A percentile compares a stretch with the other conserved stretches of the same genome.
Evolutionary conservation across 2,797 vertebrate genomes (phyloP).

Genomic region (Miichthys miiuy): DNA sequence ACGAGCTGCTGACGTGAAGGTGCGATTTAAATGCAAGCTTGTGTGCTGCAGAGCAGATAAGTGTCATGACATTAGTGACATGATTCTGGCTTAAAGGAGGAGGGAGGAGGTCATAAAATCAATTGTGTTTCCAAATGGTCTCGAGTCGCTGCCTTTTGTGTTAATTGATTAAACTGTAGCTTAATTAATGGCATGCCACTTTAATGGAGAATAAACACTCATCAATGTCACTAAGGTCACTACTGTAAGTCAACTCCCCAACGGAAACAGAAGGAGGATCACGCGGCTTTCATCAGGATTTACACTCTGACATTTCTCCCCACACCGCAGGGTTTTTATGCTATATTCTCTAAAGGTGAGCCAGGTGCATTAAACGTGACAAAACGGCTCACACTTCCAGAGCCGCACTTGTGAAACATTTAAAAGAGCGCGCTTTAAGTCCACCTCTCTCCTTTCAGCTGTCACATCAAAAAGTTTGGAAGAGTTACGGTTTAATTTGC

Average conservation of each 20-base stretch:
- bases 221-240: constrained; percentile 41
- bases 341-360: background rate
- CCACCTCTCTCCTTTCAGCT: background rate
- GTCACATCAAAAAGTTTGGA: constrained; percentile 11
- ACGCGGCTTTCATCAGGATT: background rate
- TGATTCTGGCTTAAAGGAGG: constrained; percentile 22
- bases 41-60: constrained; percentile 37
- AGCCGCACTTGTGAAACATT: constrained; percentile 5
- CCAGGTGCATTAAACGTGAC: background rate
- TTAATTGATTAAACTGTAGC: constrained; percentile 49
- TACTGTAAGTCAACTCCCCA: background rate
- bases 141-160: constrained; percentile 34
- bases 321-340: background rate
- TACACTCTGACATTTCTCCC: background rate
- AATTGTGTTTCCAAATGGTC: constrained; percentile 43
- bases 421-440: constrained; percentile 9
- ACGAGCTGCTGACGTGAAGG: background rate
- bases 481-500: constrained; percentile 1
- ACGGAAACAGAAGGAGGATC: background rate
- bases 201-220: constrained; percentile 46
- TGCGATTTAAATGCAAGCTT: constrained; percentile 9
- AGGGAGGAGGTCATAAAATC: constrained; percentile 53
- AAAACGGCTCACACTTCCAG: background rate
- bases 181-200: constrained; percentile 50
- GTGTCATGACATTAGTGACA: constrained; percentile 22